Evolutionary conservation across 1,140 invertebrate genomes (phyloP).

Genomic region (Meteorus sp.): DNA sequence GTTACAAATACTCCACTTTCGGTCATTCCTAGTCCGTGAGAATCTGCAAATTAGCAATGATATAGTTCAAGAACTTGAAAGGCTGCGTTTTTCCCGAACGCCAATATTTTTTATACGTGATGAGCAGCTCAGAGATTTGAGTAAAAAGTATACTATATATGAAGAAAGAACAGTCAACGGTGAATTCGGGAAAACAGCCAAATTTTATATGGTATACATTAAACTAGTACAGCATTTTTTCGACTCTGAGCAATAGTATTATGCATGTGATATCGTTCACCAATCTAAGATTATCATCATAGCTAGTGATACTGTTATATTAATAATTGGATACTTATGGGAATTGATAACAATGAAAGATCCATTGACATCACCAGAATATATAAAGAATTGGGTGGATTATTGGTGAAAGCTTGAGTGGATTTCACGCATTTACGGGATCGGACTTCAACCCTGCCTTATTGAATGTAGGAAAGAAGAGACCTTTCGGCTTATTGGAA

Average conservation of each 20-base stretch:
- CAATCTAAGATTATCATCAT: conserved; percentile 29
- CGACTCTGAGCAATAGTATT: background rate
- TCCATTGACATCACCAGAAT: conserved; percentile 36
- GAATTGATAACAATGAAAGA: conserved; percentile 34
- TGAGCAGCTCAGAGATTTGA: no score
- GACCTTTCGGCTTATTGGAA: conserved; percentile 32
- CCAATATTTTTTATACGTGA: no score
- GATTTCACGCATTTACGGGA: conserved; percentile 50
- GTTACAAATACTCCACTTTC: conserved; percentile 22
- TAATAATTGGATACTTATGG: conserved; percentile 35
- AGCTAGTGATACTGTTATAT: conserved; percentile 33
- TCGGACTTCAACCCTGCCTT: conserved; percentile 52
- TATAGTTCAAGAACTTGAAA: no score
- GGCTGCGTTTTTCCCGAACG: no score
- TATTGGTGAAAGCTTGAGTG: conserved; percentile 38
- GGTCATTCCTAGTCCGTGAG: background rate
- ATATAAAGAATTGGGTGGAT: conserved; percentile 35
- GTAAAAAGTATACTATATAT: no score
- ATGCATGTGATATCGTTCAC: conserved; percentile 31
- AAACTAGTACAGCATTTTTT: background rate
- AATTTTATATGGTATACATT: background rate
- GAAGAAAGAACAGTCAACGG: no score
- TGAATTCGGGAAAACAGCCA: background rate
- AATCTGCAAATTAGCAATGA: no score
- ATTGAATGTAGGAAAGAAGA: conserved; percentile 37